A percentile compares a stretch with the other conserved stretches of the same genome.
phyloP scores from a whole-genome alignment of 1,140 invertebrate genomes.

The Ceratina australensis region DNA sequence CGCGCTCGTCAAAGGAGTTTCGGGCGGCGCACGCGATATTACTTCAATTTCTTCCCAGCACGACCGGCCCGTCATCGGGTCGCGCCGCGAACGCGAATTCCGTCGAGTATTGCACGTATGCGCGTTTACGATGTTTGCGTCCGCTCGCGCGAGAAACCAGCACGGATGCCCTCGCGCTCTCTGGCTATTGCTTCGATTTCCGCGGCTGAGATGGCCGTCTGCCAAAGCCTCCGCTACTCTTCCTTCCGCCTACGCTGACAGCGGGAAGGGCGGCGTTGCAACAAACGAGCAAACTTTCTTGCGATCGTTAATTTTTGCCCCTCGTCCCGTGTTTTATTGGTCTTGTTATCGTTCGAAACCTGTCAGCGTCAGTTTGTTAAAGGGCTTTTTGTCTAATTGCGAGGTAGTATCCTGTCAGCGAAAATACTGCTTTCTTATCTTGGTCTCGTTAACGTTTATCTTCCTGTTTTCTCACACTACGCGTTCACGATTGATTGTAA shows the following conservation, averaged over 20 bases:
- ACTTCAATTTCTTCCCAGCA: conserved; percentile 17
- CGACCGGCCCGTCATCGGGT: background rate
- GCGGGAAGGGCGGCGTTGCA: background rate
- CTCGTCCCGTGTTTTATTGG: background rate
- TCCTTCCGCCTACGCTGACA: conserved; percentile 1
- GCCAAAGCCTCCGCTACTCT: conserved; percentile 47
- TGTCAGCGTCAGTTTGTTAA: background rate
- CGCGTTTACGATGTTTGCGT: conserved; percentile 49
- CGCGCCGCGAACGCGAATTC: background rate
- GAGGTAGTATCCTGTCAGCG: too few species aligned
- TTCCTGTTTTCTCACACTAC: too few species aligned
- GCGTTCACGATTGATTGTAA: too few species aligned
- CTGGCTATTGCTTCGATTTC: conserved; percentile 44
- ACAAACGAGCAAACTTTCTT: conserved; percentile 5
- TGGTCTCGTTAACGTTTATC: too few species aligned
- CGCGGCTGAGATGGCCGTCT: conserved; percentile 44
- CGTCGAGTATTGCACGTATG: background rate
- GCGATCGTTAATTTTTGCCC: conserved; percentile 22
- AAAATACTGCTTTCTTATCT: too few species aligned
- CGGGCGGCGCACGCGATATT: conserved; percentile 5
- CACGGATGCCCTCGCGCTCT: conserved; percentile 14
- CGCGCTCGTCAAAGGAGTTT: background rate
- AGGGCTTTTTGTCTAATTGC: too few species aligned
- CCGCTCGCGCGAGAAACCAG: conserved; percentile 17
- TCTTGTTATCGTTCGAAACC: background rate